Base-by-base conservation (phyloP, 2,888 invertebrate species). In the Caenorhabditis afra region DNA sequence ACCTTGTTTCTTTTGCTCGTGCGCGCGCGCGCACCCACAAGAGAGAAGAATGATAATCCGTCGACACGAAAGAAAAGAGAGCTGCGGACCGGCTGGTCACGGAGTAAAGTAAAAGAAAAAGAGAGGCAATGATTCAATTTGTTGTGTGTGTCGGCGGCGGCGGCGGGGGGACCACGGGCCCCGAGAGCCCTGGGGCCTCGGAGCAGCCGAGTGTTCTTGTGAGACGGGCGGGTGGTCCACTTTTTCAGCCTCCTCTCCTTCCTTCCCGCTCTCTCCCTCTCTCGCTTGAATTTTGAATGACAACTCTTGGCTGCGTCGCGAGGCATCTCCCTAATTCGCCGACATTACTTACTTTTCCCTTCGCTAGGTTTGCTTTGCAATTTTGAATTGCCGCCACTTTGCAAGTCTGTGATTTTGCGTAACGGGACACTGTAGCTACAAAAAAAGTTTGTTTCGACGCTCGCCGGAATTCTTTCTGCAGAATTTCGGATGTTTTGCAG, bases 111-210 rank as follows among this genome's bases (percentile, higher is more conserved):
- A 50, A 62, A 67, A 62, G 53, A 67, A 62, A 75, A 49, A 39
- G 53, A 73, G 37, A 57, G 55, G 61, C 67, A 75, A 75, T 75
- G 75, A 75, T 75, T 75, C 75, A 67, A 75, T 75, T 75, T 75
- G 75, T 62, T 49, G 39, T 67, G 65, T 44, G 49, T 47, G 39
- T 52, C 29, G 3, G 29, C 7, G 29, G 3, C 29, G 29, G 29
- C 7, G 29, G 3, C 29, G 29, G 29, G 35, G 53, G 57, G 71
- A 57, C 64, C 55, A 59, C 45, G 59, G 61, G 18, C 49, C 23
- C 44, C 39, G 55, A 47, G 61, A 39, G 16, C 35, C 35, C n/a
- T n/a, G n/a, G n/a, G n/a, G n/a, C n/a, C n/a, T n/a, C 37, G 47
- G 49, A 47, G 49, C 49, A 49, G 59, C 41, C 45, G 53, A 52